phyloP scores from a whole-genome alignment of 2,797 vertebrate genomes.

The Girardinus metallicus region DNA sequence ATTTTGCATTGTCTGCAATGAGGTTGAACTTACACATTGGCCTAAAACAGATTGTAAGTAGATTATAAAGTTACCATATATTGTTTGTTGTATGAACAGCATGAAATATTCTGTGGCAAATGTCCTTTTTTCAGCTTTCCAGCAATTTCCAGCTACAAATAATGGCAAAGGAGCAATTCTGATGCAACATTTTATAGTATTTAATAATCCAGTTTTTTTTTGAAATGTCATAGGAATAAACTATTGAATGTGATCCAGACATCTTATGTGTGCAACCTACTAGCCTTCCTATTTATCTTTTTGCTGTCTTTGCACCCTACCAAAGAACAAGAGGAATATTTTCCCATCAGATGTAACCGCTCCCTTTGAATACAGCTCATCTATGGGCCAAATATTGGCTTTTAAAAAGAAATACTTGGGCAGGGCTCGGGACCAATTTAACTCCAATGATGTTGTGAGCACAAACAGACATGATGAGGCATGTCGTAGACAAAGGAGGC shows the following conservation, averaged over 20 bases:
- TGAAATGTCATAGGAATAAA: not conserved
- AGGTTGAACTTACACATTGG: not conserved
- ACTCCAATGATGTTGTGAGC: slow-evolving; percentile 21
- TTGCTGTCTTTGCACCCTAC: slow-evolving; percentile 28
- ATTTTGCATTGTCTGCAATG: not conserved
- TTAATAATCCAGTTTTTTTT: not conserved
- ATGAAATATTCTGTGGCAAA: not conserved
- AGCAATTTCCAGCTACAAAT: no score
- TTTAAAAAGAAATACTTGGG: slow-evolving; percentile 55
- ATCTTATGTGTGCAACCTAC: not conserved
- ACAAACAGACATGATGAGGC: slow-evolving; percentile 13
- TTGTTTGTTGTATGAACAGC: not conserved
- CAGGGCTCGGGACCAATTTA: slow-evolving; percentile 25
- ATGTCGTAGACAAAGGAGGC: slow-evolving; percentile 35
- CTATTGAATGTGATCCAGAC: not conserved
- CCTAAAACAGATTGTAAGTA: not conserved
- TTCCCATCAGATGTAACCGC: slow-evolving; percentile 41
- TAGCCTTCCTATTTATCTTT: slow-evolving; percentile 14
- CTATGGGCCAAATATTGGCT: slow-evolving; percentile 24
- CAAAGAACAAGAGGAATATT: slow-evolving; percentile 29
- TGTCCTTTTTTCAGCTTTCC: not conserved
- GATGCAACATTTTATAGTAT: not conserved
- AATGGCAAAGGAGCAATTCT: not conserved
- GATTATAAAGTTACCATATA: not conserved
- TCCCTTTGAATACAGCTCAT: slow-evolving; percentile 27